phyloP scores from a whole-genome alignment of 2,113 vertebrate species.

The Scytalopus superciliaris region DNA sequence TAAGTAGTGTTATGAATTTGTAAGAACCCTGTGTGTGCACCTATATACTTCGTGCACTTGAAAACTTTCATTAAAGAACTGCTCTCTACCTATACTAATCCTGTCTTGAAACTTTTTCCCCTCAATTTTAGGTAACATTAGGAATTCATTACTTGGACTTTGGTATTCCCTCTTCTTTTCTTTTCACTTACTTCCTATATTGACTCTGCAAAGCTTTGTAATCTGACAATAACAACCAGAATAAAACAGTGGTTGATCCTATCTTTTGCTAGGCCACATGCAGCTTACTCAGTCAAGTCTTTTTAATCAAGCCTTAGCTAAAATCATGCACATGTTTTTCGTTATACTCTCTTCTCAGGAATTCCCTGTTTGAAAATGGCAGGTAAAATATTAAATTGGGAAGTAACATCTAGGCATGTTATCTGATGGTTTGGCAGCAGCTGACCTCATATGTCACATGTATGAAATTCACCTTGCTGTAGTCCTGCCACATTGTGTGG shows the following conservation, averaged over 20 bases:
- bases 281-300: background rate
- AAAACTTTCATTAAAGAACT: too few species aligned
- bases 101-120: too few species aligned
- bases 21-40: too few species aligned
- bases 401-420: background rate
- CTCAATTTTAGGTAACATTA: too few species aligned
- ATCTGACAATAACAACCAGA: slow-evolving; percentile 7
- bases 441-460: background rate
- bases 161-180: background rate
- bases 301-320: background rate
- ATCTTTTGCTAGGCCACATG: background rate
- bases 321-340: background rate
- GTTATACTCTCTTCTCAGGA: background rate
- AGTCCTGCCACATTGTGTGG: background rate
- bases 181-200: background rate
- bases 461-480: background rate
- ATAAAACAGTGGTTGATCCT: background rate
- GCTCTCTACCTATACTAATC: too few species aligned
- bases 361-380: background rate
- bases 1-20: too few species aligned
- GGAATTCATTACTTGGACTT: slow-evolving; percentile 4
- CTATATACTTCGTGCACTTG: too few species aligned
- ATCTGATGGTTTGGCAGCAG: background rate
- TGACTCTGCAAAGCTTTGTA: background rate
- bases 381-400: background rate